phyloP scores from a whole-genome alignment of 2,797 vertebrate species.

The Taeniopygia guttata region DNA sequence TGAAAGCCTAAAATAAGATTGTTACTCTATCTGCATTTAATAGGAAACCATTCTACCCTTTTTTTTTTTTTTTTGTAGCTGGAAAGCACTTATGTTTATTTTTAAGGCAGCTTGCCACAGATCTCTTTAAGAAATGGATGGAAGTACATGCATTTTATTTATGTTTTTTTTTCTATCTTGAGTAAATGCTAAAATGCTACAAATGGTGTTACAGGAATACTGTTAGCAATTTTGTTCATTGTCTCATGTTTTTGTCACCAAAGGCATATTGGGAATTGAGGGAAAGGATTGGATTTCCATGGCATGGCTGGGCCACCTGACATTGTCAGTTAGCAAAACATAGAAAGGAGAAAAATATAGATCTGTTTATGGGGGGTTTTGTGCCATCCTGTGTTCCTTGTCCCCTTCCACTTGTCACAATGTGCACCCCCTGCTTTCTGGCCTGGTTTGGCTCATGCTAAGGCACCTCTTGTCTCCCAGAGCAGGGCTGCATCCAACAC shows the following conservation, averaged over 20 bases:
- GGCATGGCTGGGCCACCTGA: not conserved
- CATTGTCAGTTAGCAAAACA: not conserved
- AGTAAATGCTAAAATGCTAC: not conserved
- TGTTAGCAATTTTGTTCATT: not conserved
- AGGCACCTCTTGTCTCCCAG: fast-evolving
- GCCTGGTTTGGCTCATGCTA: not conserved
- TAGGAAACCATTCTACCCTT: not conserved
- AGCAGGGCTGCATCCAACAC: fast-evolving
- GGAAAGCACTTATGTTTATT: not conserved
- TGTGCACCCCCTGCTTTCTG: not conserved
- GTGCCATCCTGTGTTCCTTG: not conserved
- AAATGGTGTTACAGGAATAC: not conserved
- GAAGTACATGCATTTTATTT: not conserved
- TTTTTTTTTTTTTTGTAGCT: not conserved
- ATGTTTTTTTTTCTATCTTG: not conserved
- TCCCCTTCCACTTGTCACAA: not conserved
- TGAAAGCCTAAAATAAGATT: not conserved
- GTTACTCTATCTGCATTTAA: constrained; percentile 26
- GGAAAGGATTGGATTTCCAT: not conserved
- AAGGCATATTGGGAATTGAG: not conserved
- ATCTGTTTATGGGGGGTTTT: not conserved
- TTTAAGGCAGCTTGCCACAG: not conserved
- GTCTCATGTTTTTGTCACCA: not conserved
- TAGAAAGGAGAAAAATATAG: not conserved
- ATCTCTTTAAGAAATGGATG: not conserved